These are phyloP conservation scores for Tadarida brasiliensis DNA, from an alignment of 2,797 vertebrate genomes.

Conservation along the genomic window DNA sequence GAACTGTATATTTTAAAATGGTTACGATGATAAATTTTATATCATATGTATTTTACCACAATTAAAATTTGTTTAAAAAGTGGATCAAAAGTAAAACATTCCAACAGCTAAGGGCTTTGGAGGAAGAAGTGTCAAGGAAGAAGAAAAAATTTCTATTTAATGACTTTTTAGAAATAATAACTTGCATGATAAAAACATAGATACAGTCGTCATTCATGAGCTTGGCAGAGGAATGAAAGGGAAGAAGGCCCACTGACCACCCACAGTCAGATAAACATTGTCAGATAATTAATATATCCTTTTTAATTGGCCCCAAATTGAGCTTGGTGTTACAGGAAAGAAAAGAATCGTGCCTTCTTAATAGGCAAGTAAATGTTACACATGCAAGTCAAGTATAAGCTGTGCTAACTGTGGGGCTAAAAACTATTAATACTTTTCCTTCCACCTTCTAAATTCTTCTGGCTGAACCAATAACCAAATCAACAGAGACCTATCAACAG, in stretches of 20 bases:
- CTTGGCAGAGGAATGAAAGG: background rate
- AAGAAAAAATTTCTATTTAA: background rate
- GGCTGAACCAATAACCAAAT: background rate
- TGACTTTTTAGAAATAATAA: background rate
- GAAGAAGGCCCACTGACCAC: background rate
- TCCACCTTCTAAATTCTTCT: background rate
- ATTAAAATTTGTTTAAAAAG: background rate
- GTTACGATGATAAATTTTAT: background rate
- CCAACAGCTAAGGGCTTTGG: background rate
- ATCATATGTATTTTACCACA: background rate
- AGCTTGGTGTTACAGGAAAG: background rate
- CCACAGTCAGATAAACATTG: background rate
- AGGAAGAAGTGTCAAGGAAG: fast-evolving
- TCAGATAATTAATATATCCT: background rate
- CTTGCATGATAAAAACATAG: background rate
- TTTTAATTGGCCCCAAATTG: background rate
- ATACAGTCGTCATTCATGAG: background rate
- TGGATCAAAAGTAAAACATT: background rate
- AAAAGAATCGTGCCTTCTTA: background rate
- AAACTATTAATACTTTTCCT: background rate
- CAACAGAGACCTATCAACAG: background rate
- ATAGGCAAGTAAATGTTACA: background rate
- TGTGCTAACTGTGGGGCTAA: background rate
- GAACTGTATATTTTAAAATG: background rate
- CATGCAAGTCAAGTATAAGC: background rate